Evolutionary conservation across 2,888 invertebrate species (phyloP).

Genomic region (Calliopum simillimum): DNA sequence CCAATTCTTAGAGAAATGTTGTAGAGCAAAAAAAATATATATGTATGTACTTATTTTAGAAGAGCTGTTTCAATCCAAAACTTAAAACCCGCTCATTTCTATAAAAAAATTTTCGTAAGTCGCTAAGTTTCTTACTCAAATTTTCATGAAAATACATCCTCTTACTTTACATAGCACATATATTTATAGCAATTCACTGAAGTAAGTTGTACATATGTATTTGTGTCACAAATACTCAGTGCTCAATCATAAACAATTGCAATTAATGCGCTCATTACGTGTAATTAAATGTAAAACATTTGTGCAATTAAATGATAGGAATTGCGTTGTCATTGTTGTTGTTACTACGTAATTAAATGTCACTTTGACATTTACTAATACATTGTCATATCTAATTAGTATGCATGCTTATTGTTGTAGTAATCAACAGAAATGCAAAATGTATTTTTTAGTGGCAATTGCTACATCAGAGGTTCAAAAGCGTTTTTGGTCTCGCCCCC

Average conservation of each 20-base stretch:
- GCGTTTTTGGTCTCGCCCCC: too few relatives aligned
- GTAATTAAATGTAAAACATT: conserved; percentile 20
- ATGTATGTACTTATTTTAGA: too few relatives aligned
- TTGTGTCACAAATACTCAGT: not conserved
- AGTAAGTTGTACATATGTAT: not conserved
- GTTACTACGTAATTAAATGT: conserved; percentile 13
- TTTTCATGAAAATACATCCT: too few relatives aligned
- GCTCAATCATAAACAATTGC: not conserved
- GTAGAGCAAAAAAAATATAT: too few relatives aligned
- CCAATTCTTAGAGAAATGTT: too few relatives aligned
- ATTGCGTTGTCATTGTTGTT: conserved; percentile 11
- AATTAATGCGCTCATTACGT: conserved; percentile 14
- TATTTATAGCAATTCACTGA: too few relatives aligned
- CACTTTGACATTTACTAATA: conserved; percentile 10
- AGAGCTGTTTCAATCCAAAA: too few relatives aligned
- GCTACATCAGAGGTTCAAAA: not conserved
- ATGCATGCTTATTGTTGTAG: not conserved
- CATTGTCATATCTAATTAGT: conserved; percentile 18
- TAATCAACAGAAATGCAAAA: not conserved
- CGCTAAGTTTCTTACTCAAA: too few relatives aligned
- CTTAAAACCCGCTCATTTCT: too few relatives aligned
- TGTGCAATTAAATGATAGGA: conserved; percentile 34
- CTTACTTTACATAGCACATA: too few relatives aligned
- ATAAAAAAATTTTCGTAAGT: too few relatives aligned
- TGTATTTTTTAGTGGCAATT: not conserved